Base-by-base conservation (phyloP, 2,113 vertebrate species). In the Himantopus leucocephalus region DNA sequence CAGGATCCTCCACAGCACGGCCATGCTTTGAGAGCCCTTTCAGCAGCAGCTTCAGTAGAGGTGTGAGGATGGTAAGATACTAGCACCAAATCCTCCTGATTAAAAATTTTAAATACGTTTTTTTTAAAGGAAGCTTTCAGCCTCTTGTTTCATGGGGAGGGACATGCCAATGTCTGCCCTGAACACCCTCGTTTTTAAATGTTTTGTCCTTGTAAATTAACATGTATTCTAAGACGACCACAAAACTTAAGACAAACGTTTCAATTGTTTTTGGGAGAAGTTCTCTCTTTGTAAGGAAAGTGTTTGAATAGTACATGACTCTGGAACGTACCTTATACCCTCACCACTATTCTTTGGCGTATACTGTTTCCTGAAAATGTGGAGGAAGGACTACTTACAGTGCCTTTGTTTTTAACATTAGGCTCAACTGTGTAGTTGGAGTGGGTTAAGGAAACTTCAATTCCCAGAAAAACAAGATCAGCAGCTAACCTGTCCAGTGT, bases 1-100 rank as follows among this genome's bases (percentile, higher is more conserved):
- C 27, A 24, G 37, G 17, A 30, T 55, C 5, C 41, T 32, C 29
- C 0, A 0, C 75, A 23, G 12, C 18, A 29, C 1, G 0, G 12
- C n/a, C 1, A 0, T 43, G 19, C 50, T 77, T 71, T 37, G 41
- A 78, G 56, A 71, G 14, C 20, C 35, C 29, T 75, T 71, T 55
- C 45, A n/a, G 43, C 41, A 47, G 35, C 55, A 64, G 23, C 45
- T 81, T 81, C 67, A 26, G 16, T 22, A 78, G 47, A 43, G 45
- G 9, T 45, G 10, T 24, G 14, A 70, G 50, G n/a, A 37, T 39
- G 0, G 0, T 50, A 59, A 63, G 20, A 43, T 19, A 10, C 27
- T 30, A n/a, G 21, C 43, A 67, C 14, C 27, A 75, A 52, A 59
- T 80, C 30, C 27, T 71, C 39, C 23, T 21, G 8, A 37, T 37